Conservation (phyloP, 1,140 invertebrate genomes). For the Chrysopa pallens region DNA sequence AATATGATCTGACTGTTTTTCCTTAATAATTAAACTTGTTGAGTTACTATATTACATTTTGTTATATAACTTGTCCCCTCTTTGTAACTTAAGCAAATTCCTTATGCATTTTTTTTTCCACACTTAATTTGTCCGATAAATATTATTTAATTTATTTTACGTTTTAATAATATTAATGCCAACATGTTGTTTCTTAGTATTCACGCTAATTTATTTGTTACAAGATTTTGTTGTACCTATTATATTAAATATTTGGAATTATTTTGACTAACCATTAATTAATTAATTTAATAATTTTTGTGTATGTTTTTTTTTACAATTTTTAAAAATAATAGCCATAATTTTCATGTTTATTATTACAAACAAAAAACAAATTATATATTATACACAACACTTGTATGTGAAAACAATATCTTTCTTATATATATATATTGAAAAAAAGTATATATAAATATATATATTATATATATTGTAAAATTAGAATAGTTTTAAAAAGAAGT, state of each 20-base stretch:
- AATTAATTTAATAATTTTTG: background rate
- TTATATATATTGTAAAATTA: too few relatives aligned
- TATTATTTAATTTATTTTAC: too few relatives aligned
- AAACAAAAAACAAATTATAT: too few relatives aligned
- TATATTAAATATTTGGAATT: background rate
- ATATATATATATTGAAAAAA: background rate
- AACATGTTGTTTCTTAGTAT: background rate
- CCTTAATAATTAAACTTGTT: too few relatives aligned
- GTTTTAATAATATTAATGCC: background rate
- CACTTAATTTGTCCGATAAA: too few relatives aligned
- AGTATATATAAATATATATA: too few relatives aligned
- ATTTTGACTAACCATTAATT: background rate
- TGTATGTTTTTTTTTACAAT: background rate
- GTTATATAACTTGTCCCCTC: too few relatives aligned
- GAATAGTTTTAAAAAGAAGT: background rate
- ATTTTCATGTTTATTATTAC: background rate
- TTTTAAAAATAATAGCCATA: background rate
- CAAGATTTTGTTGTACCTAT: background rate
- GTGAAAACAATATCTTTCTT: background rate
- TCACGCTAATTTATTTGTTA: background rate
- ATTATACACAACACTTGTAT: background rate
- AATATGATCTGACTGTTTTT: too few relatives aligned
- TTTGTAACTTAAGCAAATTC: too few relatives aligned
- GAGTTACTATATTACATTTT: too few relatives aligned
- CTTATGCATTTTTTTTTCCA: too few relatives aligned